Conservation (phyloP, 2,888 invertebrate species). For the Amaurobius ferox region DNA sequence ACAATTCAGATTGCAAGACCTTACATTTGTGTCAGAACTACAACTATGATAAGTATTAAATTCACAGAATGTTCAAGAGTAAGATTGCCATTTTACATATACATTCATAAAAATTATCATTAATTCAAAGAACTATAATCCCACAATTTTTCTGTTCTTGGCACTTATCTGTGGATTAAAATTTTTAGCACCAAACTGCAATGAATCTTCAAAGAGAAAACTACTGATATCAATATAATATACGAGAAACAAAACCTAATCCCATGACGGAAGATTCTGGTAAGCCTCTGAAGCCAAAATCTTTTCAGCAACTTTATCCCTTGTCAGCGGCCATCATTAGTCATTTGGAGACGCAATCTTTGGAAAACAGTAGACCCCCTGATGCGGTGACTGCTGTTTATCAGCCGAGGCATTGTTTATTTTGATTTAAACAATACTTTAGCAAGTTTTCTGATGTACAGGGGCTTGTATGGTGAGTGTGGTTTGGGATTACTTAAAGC, state of each 20-base stretch:
- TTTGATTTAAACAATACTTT: conserved; percentile 18
- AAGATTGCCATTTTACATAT: too few relatives aligned
- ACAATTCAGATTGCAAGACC: too few relatives aligned
- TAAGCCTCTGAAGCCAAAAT: conserved; percentile 13
- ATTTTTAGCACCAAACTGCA: too few relatives aligned
- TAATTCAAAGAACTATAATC: too few relatives aligned
- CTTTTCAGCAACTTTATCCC: conserved; percentile 53
- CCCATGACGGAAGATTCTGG: conserved; percentile 12
- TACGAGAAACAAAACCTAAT: conserved; percentile 14
- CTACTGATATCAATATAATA: neutral
- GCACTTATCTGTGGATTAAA: too few relatives aligned
- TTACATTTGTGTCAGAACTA: too few relatives aligned
- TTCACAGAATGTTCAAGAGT: too few relatives aligned
- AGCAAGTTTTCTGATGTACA: conserved; percentile 12
- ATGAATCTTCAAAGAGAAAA: conserved; percentile 7
- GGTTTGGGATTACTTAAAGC: conserved; percentile 4
- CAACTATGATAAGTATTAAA: too few relatives aligned
- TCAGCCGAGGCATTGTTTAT: conserved; percentile 8
- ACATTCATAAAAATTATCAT: too few relatives aligned
- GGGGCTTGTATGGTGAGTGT: conserved; percentile 3
- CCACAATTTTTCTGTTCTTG: too few relatives aligned
- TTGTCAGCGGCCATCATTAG: conserved; percentile 65
- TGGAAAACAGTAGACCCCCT: conserved; percentile 16
- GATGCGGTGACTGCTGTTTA: conserved; percentile 12
- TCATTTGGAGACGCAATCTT: conserved; percentile 32